Evolutionary conservation across 2,113 vertebrate species (phyloP), one percentile per base, ranked within the genome.

Genomic region (Gasterosteus nipponicus): DNA sequence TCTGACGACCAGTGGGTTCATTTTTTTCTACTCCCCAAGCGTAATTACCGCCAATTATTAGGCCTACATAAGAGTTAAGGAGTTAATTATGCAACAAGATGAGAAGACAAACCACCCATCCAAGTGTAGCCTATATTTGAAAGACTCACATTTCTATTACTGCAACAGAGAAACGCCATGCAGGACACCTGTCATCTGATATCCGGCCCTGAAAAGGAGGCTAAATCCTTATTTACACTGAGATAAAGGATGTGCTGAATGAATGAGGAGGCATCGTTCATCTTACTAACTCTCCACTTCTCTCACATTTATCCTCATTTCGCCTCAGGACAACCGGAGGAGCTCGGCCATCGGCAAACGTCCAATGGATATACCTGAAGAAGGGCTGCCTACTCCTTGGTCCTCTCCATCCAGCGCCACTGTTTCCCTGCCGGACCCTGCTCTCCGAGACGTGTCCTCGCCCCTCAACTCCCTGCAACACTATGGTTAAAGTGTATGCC

Each of bases 351-450:
- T 63, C 57, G 70, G 61, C 19, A 67, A 26, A 9, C 54, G n/a
- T 79, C 80, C 80, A 78, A 89, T 91, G 93, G 91, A 92, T 88
- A 22, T 77, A 87, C 68, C 78, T 84, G 89, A 86, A 82, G 83
- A 86, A 69, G 67, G 81, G 39, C 60, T 53, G 49, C 29, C 53
- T 41, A 73, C 73, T 67, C 58, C 75, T 56, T 42, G 65, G 15
- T 49, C 70, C 65, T 63, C 75, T 65, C 72, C 42, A 44, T 39
- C 79, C 65, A 51, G 62, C 64, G 44, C 35, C 69, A 4, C 67
- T 2, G 69, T 51, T 31, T 49, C 64, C 56, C 68, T 5, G 44
- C 80, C 69, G 76, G 81, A 82, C 76, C 4, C 69, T 38, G 41
- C 77, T 67, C 68, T 81, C 66, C 88, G 87, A 89, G 71, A 64